Conservation (phyloP, 1,140 invertebrate genomes). For the Pentalonia nigronervosa region DNA sequence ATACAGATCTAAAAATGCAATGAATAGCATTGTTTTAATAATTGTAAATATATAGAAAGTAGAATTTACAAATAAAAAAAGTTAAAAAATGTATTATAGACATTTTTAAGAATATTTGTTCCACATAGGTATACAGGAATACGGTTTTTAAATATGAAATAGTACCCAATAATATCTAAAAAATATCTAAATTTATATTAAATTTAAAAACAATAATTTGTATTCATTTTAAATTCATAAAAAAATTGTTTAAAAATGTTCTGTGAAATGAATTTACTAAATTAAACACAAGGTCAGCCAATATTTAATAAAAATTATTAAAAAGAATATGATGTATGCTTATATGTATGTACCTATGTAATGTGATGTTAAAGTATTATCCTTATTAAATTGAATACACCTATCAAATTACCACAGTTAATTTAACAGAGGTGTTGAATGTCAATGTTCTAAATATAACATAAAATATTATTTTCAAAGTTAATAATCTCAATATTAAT, state of each 20-base stretch:
- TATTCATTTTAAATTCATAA: background rate
- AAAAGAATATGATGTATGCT: background rate
- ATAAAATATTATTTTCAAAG: background rate
- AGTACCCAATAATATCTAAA: too few relatives aligned
- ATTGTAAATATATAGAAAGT: background rate
- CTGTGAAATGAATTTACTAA: background rate
- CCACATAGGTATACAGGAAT: background rate
- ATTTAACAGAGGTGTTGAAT: background rate
- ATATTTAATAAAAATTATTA: background rate
- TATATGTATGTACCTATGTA: slow-evolving; percentile 44
- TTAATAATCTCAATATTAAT: background rate
- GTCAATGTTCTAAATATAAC: background rate
- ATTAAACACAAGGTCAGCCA: background rate
- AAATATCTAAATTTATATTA: background rate
- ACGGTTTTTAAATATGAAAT: background rate
- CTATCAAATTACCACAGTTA: background rate
- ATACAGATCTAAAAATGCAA: background rate
- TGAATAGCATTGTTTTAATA: background rate
- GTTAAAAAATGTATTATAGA: background rate
- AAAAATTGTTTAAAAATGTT: background rate
- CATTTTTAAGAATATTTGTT: background rate
- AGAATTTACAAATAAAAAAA: background rate
- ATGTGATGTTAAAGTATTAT: background rate
- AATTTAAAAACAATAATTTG: background rate
- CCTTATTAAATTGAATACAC: background rate